Evolutionary conservation across 2,797 vertebrate species (phyloP).

Genomic region (Pelodytes ibericus): DNA sequence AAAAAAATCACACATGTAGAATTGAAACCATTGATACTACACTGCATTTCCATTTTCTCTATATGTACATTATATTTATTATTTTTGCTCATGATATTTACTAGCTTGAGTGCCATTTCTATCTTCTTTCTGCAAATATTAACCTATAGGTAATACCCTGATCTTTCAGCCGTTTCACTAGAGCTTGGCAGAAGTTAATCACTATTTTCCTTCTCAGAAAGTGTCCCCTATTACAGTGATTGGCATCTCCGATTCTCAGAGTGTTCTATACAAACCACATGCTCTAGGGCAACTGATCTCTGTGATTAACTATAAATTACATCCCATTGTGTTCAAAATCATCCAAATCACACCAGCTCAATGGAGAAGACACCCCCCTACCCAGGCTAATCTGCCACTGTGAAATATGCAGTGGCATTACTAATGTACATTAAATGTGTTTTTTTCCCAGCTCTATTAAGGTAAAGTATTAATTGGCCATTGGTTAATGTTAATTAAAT

Average conservation of each 20-base stretch:
- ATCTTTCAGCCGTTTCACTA: too few species aligned
- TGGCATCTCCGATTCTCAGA: background rate
- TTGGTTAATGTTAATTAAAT: slow-evolving; percentile 41
- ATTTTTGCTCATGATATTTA: too few species aligned
- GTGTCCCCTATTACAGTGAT: background rate
- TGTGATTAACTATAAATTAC: background rate
- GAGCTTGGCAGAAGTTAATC: background rate
- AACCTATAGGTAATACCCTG: too few species aligned
- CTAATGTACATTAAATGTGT: slow-evolving; percentile 40
- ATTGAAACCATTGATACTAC: too few species aligned
- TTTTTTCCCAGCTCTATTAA: slow-evolving; percentile 47
- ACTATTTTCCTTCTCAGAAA: background rate
- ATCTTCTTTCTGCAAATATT: too few species aligned
- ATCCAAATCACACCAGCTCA: background rate
- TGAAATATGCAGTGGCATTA: background rate
- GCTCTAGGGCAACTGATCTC: background rate
- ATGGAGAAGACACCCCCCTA: background rate
- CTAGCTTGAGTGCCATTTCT: too few species aligned
- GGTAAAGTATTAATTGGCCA: slow-evolving; percentile 51
- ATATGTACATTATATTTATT: too few species aligned
- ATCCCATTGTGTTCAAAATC: background rate
- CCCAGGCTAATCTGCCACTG: background rate
- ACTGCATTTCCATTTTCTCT: too few species aligned
- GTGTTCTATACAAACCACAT: background rate
- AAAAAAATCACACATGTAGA: too few species aligned